These are phyloP conservation scores for Rhinolophus sinicus DNA, from an alignment of 2,113 vertebrate species.

Conservation along the genomic window DNA sequence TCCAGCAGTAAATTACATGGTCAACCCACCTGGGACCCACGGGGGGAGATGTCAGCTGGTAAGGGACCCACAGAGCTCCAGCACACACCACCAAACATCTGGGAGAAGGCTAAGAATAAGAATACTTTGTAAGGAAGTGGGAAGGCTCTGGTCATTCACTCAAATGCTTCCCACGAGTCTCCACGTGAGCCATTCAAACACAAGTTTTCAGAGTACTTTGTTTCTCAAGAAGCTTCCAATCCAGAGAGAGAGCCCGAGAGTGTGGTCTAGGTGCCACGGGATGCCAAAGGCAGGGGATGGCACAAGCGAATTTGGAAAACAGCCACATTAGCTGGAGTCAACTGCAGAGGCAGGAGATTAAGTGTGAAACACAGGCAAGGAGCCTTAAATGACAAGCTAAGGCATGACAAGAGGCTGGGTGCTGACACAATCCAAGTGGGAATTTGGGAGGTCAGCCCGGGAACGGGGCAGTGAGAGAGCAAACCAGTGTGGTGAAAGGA, in stretches of 20 bases:
- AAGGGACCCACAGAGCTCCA: background rate
- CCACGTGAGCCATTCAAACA: rapidly evolving
- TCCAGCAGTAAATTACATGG: background rate
- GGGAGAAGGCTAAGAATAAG: background rate
- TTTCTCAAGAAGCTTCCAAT: background rate
- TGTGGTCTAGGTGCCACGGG: rapidly evolving
- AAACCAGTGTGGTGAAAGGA: background rate
- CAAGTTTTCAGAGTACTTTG: background rate
- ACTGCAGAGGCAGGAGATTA: background rate
- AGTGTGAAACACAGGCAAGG: rapidly evolving
- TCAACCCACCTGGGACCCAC: background rate
- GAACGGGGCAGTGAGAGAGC: background rate
- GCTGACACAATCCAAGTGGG: rapidly evolving
- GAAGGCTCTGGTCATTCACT: background rate
- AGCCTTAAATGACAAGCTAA: background rate
- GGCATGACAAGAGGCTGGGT: background rate
- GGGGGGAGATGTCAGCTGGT: background rate
- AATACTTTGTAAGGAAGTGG: background rate
- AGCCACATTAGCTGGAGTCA: background rate
- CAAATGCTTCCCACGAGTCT: background rate
- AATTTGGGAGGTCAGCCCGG: background rate
- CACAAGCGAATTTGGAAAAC: rapidly evolving
- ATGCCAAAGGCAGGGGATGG: background rate
- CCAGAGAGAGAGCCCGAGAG: rapidly evolving
- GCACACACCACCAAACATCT: background rate